phyloP scores from a whole-genome alignment of 2,113 vertebrate genomes.

The Loxodonta africana region DNA sequence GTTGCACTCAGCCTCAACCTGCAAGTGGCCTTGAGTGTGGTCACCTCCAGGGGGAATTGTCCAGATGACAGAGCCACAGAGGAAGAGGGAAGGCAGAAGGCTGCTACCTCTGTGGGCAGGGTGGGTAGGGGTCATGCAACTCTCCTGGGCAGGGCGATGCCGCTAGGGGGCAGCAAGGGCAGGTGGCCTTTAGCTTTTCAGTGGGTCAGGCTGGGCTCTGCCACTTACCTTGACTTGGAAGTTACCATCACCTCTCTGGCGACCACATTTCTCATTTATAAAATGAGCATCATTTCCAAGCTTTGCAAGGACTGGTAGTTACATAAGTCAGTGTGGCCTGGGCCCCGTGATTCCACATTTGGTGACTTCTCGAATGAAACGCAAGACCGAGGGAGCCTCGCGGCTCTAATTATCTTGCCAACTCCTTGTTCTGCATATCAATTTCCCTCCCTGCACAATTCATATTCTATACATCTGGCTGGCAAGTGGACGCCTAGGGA shows the following conservation, averaged over 20 bases:
- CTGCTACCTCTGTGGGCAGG: neutral
- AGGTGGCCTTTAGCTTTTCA: neutral
- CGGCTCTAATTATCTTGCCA: slow-evolving; percentile 81
- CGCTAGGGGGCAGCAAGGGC: neutral
- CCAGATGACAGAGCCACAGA: neutral
- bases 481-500: slow-evolving; percentile 66
- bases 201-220: neutral
- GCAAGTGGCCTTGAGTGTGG: neutral
- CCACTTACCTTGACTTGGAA: neutral
- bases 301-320: neutral
- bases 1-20: neutral
- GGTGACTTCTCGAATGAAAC: slow-evolving; percentile 40
- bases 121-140: neutral
- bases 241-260: neutral
- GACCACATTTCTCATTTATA: neutral
- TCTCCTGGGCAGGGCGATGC: neutral
- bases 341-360: slow-evolving; percentile 23
- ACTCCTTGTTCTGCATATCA: slow-evolving; percentile 74
- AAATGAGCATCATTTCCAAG: neutral
- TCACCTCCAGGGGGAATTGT: neutral
- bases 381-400: slow-evolving; percentile 64
- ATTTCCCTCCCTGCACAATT: slow-evolving; percentile 73
- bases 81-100: neutral
- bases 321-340: neutral
- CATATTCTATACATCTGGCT: slow-evolving; percentile 69